These are phyloP conservation scores for Apistogramma diplotaenia DNA, from an alignment of 2,113 vertebrate species.

Conservation along the genomic window DNA sequence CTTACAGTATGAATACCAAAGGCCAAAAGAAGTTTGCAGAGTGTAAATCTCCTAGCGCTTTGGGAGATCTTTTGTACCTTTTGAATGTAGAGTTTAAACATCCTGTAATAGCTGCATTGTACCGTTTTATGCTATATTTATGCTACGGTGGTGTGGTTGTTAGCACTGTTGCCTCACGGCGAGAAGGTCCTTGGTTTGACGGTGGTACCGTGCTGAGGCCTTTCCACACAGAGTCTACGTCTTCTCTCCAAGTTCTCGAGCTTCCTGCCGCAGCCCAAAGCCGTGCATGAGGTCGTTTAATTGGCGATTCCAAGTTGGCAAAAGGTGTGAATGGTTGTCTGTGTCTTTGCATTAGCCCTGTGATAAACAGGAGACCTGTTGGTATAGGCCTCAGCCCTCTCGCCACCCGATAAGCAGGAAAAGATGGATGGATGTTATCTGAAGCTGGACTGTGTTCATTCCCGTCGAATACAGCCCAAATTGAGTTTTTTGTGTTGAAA, in stretches of 20 bases:
- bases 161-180: neutral
- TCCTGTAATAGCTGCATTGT: neutral
- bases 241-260: too few species aligned
- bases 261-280: too few species aligned
- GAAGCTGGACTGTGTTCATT: neutral
- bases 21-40: neutral
- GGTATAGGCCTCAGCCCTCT: too few species aligned
- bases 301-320: neutral
- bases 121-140: neutral
- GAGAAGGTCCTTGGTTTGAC: neutral
- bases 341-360: neutral
- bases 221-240: too few species aligned
- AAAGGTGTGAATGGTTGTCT: neutral
- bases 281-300: neutral
- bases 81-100: neutral
- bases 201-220: neutral
- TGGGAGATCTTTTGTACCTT: neutral
- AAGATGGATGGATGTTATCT: neutral
- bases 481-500: neutral
- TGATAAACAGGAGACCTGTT: neutral
- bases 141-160: neutral
- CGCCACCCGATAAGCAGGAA: neutral
- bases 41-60: neutral
- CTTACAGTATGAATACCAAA: neutral
- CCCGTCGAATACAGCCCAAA: neutral